Evolutionary conservation across 2,797 vertebrate genomes (phyloP), one percentile per base, ranked within the genome.

Genomic region (Propithecus perrieri): DNA sequence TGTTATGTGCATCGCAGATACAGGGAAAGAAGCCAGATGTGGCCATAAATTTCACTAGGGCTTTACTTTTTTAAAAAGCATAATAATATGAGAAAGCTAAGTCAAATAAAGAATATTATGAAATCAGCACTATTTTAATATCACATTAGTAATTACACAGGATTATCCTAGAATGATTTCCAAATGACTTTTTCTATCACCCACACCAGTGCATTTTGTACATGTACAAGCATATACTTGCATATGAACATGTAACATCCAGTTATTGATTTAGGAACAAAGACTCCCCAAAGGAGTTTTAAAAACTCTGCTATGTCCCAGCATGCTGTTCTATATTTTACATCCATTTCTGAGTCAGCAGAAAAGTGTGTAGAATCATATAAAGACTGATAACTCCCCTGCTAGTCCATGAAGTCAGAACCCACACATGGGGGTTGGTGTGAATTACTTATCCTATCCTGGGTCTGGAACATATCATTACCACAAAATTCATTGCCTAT

Each of bases 391-490:
- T 76, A 83, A 94, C 86, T 96, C 94, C 95, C 86, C 67, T 93
- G 94, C 84, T 95, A 92, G 83, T 75, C 75, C 41, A 61, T 50
- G 95, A 95, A 96, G 94, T 95, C 93, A 96, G 95, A 97, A 94
- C 79, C 89, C 65, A 88, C 91, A 78, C 94, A 89, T 57, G 81
- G 85, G 79, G 89, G 57, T 94, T 78, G 85, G 69, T 81, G 76
- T 93, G 95, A 96, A 78, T 95, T 96, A 67, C 91, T 96, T 97
- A 87, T 72, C 46, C 80, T 79, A 50, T 85, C 69, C 76, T 50
- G 85, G 78, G 94, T 85, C 96, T 97, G 98, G 96, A 97, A 94
- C 83, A 61, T 97, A 91, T 97, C 96, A 96, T 94, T 80, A 87
- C 84, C 89, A 96, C 89, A 96, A 86, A 92, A 91, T 95, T 65